Base-by-base conservation (phyloP, 2,797 vertebrate genomes). In the Xyrichtys novacula region DNA sequence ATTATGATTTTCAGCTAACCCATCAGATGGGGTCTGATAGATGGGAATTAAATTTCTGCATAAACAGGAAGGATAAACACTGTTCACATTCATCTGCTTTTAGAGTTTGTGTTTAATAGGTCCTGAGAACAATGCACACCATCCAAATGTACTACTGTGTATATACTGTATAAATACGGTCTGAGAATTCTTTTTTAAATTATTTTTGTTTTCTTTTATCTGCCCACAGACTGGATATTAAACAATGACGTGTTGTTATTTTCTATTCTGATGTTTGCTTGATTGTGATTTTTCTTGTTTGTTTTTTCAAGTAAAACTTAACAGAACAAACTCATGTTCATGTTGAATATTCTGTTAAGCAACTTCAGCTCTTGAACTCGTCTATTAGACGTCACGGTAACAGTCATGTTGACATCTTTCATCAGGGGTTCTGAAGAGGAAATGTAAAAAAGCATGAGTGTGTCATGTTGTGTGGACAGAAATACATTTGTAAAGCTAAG, bases 221-320 rank as follows among this genome's bases (percentile, higher is more conserved):
- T 61, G 26, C 11, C 42, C 8, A 15, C 3, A 42, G 14, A 5
- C 22, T n/a, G n/a, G n/a, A 29, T 66, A 50, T 74, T 66, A 69
- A 53, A 39, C 14, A 48, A 61, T 67, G 31, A 66, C 32, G 32
- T 12, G 10, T 34, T 34, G 32, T 12, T 11, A 2, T 34, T 34
- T 2, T 11, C 32, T 34, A n/a, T 2, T 3, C 11, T 2, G 2
- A 34, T 34, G 31, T 32, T 32, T 32, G 31, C 11, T 32, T 32
- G 11, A 34, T 34, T 34, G 4, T 12, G 2, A 7, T 31, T 31
- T 12, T 34, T 34, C 14, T 34, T 34, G 7, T 34, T 34, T 31
- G 31, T 31, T 34, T 34, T 31, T 34, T 34, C 10, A 34, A 34
- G 7, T 34, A 34, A 34, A 34, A 34, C 32, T 12, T 34, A 11